phyloP scores from a whole-genome alignment of 1,140 invertebrate species.

The Drosophila sturtevanti region DNA sequence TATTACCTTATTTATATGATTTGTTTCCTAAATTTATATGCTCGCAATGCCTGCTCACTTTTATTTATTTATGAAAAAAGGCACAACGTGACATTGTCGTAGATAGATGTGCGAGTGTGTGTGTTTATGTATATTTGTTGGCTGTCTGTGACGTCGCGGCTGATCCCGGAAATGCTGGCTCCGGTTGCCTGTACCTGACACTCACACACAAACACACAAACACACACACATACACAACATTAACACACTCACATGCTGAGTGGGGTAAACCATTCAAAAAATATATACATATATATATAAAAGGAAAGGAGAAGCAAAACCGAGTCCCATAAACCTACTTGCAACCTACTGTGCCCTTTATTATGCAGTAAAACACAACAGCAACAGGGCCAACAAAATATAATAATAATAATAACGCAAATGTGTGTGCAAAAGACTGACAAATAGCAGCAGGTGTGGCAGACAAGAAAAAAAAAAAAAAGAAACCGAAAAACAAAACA shows the following conservation, averaged over 20 bases:
- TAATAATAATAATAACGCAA: conserved; percentile 15
- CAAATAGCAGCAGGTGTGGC: conserved; percentile 16
- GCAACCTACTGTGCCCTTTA: conserved; percentile 15
- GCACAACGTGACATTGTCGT: conserved; percentile 75
- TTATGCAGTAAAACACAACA: conserved; percentile 14
- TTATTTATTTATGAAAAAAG: conserved; percentile 63
- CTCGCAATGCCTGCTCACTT: conserved; percentile 42
- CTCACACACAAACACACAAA: conserved; percentile 2
- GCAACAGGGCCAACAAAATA: conserved; percentile 1
- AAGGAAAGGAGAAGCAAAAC: neutral
- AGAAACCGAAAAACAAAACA: no score
- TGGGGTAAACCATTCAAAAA: conserved; percentile 11
- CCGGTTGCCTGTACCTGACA: conserved; percentile 19
- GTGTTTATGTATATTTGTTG: conserved; percentile 24
- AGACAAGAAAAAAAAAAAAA: neutral
- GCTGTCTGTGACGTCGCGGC: conserved; percentile 21
- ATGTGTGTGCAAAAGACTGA: conserved; percentile 17
- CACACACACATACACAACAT: conserved; percentile 7
- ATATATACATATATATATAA: neutral
- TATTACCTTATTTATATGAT: conserved; percentile 31
- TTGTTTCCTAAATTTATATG: conserved; percentile 66
- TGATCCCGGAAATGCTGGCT: conserved; percentile 50
- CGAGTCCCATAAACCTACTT: conserved; percentile 13
- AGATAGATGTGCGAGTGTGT: conserved; percentile 11
- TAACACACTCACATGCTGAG: neutral